Percentiles rank a stretch among this genome's conserved stretches.
These are phyloP conservation scores for Drosophila bocqueti DNA, from an alignment of 1,140 invertebrate genomes.

Conservation along the genomic window DNA sequence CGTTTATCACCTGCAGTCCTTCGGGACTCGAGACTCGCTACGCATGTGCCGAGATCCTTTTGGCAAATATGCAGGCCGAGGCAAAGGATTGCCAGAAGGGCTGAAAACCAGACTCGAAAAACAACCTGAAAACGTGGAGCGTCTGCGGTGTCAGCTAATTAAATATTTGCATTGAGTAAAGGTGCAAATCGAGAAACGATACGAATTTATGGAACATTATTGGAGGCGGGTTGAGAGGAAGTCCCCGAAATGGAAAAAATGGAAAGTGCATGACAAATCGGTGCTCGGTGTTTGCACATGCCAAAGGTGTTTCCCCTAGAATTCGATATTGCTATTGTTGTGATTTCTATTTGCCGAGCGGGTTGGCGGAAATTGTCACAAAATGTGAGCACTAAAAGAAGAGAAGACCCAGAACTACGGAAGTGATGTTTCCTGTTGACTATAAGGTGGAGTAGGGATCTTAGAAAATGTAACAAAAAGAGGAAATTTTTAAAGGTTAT, in stretches of 20 bases:
- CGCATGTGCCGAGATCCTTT: conserved; percentile 52
- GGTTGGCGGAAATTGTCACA: conserved; percentile 50
- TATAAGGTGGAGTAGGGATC: not conserved
- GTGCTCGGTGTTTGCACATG: conserved; percentile 45
- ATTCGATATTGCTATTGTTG: conserved; percentile 45
- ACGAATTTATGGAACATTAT: conserved; percentile 53
- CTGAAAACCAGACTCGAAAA: conserved; percentile 22
- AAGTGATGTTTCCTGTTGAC: conserved; percentile 32
- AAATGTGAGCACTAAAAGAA: conserved; percentile 12
- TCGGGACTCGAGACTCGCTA: conserved; percentile 11
- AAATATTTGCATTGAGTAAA: conserved; percentile 76
- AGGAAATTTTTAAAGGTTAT: not conserved
- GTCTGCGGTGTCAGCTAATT: conserved; percentile 64
- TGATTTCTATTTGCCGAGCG: conserved; percentile 12
- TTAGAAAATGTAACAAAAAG: not conserved
- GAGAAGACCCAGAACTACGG: conserved; percentile 10
- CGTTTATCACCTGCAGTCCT: conserved; percentile 61
- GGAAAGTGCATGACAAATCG: conserved; percentile 56
- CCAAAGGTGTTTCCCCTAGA: conserved; percentile 58
- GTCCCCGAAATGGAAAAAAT: conserved; percentile 26
- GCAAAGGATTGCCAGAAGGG: conserved; percentile 58
- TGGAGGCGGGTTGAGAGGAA: conserved; percentile 67
- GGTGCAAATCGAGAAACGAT: conserved; percentile 67
- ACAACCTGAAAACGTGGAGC: conserved; percentile 20
- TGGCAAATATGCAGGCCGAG: conserved; percentile 54